These are phyloP conservation scores for Strigamia maritima DNA, from an alignment of 2,888 invertebrate species.

Conservation along the genomic window DNA sequence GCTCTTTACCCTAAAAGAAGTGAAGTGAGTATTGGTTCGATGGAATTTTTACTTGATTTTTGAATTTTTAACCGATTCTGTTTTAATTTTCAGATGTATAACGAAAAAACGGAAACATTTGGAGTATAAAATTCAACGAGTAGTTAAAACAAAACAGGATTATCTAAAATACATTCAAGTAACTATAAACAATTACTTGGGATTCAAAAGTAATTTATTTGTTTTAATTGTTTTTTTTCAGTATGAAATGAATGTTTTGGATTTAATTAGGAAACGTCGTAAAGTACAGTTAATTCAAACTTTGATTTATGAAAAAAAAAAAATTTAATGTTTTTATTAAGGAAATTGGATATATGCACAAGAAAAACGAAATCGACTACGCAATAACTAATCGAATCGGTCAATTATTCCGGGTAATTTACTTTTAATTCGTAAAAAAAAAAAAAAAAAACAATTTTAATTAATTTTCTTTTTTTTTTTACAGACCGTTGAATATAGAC, in stretches of 20 bases:
- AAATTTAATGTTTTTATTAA: conserved; percentile 43
- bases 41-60: not conserved
- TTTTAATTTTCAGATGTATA: conserved; percentile 58
- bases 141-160: conserved; percentile 67
- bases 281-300: conserved; percentile 49
- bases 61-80: not conserved
- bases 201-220: too few relatives aligned
- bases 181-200: conserved; percentile 35
- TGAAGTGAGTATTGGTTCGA: conserved; percentile 60
- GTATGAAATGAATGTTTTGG: conserved; percentile 67
- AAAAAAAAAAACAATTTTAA: too few relatives aligned
- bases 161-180: conserved; percentile 63
- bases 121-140: conserved; percentile 69
- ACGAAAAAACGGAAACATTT: conserved; percentile 66
- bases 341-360: conserved; percentile 57
- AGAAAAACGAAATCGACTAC: conserved; percentile 65
- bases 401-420: conserved; percentile 65
- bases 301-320: not conserved
- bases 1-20: conserved; percentile 66
- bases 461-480: not conserved
- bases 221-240: conserved; percentile 47
- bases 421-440: not conserved
- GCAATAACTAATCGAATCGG: conserved; percentile 69
- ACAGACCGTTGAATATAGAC: conserved; percentile 58
- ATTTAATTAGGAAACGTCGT: conserved; percentile 63